Base-by-base conservation (phyloP, 1,140 invertebrate genomes). In the Penaeus vannamei region DNA sequence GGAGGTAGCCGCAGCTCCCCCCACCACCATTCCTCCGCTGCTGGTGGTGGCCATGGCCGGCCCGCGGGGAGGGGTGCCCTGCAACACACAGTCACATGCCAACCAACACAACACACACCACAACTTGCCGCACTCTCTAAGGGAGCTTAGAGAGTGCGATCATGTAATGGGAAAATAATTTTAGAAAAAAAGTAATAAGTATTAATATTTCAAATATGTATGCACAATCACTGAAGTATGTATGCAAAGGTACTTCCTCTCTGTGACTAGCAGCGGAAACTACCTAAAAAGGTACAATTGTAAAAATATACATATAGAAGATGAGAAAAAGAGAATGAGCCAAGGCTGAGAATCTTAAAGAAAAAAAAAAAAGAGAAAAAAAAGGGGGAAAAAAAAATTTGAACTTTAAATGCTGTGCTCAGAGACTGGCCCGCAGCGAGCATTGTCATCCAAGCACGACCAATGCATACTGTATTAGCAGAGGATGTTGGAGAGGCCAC, bases 11-110 rank as follows among this genome's bases (percentile, higher is more conserved):
- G 90, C 84, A 60, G 89, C 69, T 79, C 85, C 91, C 53, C 85
- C 86, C 77, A 90, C 85, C 81, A 90, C 69, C 81, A 85, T 85
- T 32, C 90, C 90, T 77, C 85, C 85, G 32, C 82, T 85, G 82
- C 72, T 53, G 66, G 90, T 90, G 72, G 60, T 85, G 85, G 79
- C 82, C 85, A 90, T 77, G 66, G 69, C 86, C 72, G 85, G 83
- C 32, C 90, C 86, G 46, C 90, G 85, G 36, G 90, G 90, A 66
- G 90, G 90, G 82, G 90, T 90, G 53, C 86, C 86, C 90, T 90
- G 90, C 61, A 90, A 90, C 90, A 90, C 90, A 90, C 90, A 87
- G 66, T 81, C 62, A 87, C 87, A 89, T 90, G 89, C 90, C 86
- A 87, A 90, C 81, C 69, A 87, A 87, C 86, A 86, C 88, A 82